Base-by-base conservation (phyloP, 2,113 vertebrate genomes). In the Eonycteris spelaea region DNA sequence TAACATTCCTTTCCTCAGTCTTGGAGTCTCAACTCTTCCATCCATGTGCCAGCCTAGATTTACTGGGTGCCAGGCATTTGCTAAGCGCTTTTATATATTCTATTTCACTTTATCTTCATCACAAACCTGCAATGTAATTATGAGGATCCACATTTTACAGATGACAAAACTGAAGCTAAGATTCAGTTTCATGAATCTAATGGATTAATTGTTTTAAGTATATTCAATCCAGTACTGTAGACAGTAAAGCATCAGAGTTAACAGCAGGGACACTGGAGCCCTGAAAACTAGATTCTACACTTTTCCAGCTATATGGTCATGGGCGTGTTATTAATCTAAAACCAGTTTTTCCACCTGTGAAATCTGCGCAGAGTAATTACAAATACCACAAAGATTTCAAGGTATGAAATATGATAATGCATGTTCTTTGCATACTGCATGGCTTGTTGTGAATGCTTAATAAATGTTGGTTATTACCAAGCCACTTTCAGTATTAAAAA, bases 331-430 rank as follows among this genome's bases (percentile, higher is more conserved):
- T 91, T 83, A 88, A 91, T 74, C n/a, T 12, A n/a, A 93, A 61
- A 89, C 14, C 7, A 38, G 53, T 67, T 96, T 96, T 93, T 26
- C 38, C n/a, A 75, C 70, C 57, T 79, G 33, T 91, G 83, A 96
- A 91, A 93, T 97, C 91, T 75, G 35, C 68, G 35, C 68, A 93
- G 53, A 87, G 51, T 83, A 95, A 84, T 96, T 70, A 89, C 68
- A 93, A 92, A 43, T 38, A 83, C 53, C 38, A 21, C 48, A 70
- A 82, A 95, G 68, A 70, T 78, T 16, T 59, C 67, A 86, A 93
- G 40, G 68, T 18, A 94, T 89, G 80, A 93, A 79, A 82, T 86
- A 91, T 59, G 38, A 91, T 86, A 92, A 90, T 93, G 33, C 5
- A 40, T 78, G 24, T 55, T 86, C 38, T 90, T 67, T 83, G 61